These are phyloP conservation scores for Chamaetylas fuelleborni DNA, from an alignment of 2,113 vertebrate species.

Conservation along the genomic window DNA sequence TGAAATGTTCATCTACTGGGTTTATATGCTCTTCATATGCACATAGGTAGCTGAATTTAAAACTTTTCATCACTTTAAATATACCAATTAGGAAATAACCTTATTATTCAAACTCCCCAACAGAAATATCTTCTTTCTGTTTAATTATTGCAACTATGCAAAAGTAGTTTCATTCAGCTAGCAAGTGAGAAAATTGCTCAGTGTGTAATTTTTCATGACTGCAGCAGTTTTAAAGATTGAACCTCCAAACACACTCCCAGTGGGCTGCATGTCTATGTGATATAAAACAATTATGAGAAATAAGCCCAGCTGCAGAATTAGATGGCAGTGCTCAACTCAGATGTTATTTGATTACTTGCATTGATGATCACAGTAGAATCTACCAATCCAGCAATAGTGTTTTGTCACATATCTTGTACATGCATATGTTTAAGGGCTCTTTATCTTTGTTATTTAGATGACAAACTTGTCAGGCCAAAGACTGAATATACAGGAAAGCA, in stretches of 20 bases:
- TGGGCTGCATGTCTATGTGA: neutral
- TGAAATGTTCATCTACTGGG: neutral
- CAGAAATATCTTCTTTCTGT: neutral
- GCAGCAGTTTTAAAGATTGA: neutral
- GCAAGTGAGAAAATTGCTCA: neutral
- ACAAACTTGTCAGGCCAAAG: neutral
- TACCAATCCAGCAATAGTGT: neutral
- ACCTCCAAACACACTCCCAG: neutral
- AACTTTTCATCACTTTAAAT: neutral
- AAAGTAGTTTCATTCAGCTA: neutral
- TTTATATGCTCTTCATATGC: neutral
- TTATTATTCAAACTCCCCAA: neutral
- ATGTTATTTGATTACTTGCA: neutral
- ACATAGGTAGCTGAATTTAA: neutral
- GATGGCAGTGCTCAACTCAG: neutral
- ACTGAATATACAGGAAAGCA: neutral
- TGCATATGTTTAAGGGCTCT: neutral
- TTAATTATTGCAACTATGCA: neutral
- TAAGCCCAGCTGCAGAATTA: neutral
- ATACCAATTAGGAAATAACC: neutral
- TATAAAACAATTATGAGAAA: neutral
- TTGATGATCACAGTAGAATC: neutral
- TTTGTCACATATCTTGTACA: neutral
- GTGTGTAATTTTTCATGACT: neutral
- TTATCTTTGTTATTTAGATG: neutral